Conservation (phyloP, 2,113 vertebrate genomes). For the Halichoerus grypus region DNA sequence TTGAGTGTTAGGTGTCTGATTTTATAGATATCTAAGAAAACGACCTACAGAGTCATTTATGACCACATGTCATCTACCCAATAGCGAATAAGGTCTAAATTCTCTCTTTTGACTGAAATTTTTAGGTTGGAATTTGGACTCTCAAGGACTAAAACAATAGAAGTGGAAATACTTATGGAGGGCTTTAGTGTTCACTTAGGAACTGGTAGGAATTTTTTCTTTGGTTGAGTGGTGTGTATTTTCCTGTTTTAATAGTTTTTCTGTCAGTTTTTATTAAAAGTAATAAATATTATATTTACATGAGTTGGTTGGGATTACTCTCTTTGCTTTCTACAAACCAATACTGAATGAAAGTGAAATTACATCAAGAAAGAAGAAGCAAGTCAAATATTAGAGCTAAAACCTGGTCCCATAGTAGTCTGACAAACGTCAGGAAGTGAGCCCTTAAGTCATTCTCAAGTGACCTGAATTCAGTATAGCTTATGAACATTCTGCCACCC, state of each 20-base stretch:
- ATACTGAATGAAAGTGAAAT: not conserved
- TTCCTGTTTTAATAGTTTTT: not conserved
- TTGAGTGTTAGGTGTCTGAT: not conserved
- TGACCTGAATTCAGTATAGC: not conserved
- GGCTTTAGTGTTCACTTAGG: not conserved
- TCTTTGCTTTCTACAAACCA: not conserved
- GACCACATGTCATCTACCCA: not conserved
- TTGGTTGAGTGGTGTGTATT: not conserved
- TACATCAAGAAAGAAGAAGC: not conserved
- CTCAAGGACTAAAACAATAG: not conserved
- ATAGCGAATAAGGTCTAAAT: not conserved
- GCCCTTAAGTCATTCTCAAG: not conserved
- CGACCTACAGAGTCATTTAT: not conserved
- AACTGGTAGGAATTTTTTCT: not conserved
- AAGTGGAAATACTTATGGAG: not conserved
- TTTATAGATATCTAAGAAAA: not conserved
- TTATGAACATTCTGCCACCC: not conserved
- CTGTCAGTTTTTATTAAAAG: not conserved
- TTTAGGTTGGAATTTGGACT: not conserved
- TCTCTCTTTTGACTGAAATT: not conserved
- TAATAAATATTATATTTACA: slow-evolving; percentile 27
- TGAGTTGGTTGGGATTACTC: not conserved
- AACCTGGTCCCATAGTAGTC: not conserved
- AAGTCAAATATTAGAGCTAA: not conserved
- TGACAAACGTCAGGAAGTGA: slow-evolving; percentile 20